Conservation (phyloP, 2,113 vertebrate species). For the Gallinago undulata region DNA sequence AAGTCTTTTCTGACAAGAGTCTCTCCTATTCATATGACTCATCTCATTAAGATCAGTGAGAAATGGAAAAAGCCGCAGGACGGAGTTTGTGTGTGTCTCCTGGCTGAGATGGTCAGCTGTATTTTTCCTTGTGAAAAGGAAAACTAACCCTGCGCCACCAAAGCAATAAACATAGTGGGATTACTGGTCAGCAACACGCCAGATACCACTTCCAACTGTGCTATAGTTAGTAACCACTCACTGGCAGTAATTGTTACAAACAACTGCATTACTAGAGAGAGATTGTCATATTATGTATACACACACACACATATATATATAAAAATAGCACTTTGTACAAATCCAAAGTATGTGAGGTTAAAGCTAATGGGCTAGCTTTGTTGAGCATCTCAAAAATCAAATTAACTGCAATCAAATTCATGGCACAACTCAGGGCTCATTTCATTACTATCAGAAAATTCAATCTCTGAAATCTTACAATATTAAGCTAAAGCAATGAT, state of each 20-base stretch:
- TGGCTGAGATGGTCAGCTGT: neutral
- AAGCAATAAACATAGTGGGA: neutral
- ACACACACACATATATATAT: neutral
- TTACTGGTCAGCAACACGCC: neutral
- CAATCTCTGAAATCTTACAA: slow-evolving; percentile 73
- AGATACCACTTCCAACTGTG: neutral
- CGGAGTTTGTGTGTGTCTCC: neutral
- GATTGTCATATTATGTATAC: neutral
- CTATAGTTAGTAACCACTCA: neutral
- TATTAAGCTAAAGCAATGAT: slow-evolving; percentile 73
- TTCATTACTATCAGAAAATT: slow-evolving; percentile 72
- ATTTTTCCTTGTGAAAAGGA: slow-evolving; percentile 25
- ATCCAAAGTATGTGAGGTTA: slow-evolving; percentile 28
- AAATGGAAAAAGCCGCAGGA: slow-evolving; percentile 25
- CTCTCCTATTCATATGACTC: neutral
- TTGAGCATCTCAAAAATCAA: slow-evolving; percentile 54
- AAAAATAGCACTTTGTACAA: neutral
- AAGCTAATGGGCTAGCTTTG: slow-evolving; percentile 42
- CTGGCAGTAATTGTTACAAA: neutral
- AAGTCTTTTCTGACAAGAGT: neutral
- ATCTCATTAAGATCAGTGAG: neutral
- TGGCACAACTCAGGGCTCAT: slow-evolving; percentile 60
- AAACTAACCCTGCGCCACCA: neutral
- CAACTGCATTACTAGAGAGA: neutral
- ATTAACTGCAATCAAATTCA: slow-evolving; percentile 66